Evolutionary conservation across 2,797 vertebrate species (phyloP), one percentile per base, ranked within the genome.

Genomic region (Hoplostethus mediterraneus): DNA sequence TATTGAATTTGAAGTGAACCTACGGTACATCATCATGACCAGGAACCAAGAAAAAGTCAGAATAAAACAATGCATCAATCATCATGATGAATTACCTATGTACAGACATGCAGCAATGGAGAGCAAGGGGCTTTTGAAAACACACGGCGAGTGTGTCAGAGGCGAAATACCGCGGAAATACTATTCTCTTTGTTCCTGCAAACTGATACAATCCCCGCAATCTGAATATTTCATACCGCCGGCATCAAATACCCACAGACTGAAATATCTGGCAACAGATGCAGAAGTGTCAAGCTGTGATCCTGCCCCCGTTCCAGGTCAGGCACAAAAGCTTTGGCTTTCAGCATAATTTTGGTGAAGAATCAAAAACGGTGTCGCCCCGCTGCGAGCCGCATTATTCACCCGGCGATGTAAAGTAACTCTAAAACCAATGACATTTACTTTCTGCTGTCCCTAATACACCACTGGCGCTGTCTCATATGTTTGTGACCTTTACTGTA

Each of bases 401-500:
- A 81, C 55, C 71, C 65, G 70, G 75, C 48, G 73, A 81, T 73
- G 78, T 71, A 81, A 87, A 88, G 80, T 79, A 85, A 79, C 65
- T 85, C 69, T 79, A 74, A 86, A 90, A 84, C 67, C 79, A 67
- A 69, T 88, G 90, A 80, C 87, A 92, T 91, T 92, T 90, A 87
- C 83, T 87, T 87, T 83, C 71, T 68, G 54, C 67, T 68, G 76
- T 52, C 67, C 62, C 67, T 72, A 77, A 91, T 83, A 81, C 80
- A 82, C 69, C 72, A 72, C 33, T 42, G 78, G 45, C 69, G 70
- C 68, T 8, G 42, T 85, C 72, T 91, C 74, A 87, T 89, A 87
- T 87, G 75, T 85, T 73, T 69, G 56, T 88, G 89, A 91, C 91
- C 91, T 93, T 93, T 89, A 74, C 58, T 65, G 61, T 82, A 90